phyloP scores from a whole-genome alignment of 2,888 invertebrate genomes.

The Drosophila limbata region DNA sequence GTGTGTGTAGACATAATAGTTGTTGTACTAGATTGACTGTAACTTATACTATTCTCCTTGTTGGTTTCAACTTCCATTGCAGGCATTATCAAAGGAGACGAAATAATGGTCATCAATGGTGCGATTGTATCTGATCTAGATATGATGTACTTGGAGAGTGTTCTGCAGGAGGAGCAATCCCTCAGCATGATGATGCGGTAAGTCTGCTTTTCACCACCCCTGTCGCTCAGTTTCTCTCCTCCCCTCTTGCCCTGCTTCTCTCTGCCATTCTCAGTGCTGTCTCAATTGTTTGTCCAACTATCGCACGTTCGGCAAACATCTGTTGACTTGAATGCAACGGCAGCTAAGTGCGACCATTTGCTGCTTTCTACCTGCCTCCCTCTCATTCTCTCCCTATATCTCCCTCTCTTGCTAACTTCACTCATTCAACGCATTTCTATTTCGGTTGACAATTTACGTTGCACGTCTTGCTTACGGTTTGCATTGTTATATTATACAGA shows the following conservation, averaged over 20 bases:
- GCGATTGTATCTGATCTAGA: constrained; percentile 99
- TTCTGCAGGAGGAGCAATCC: constrained; percentile 96
- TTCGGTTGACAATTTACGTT: constrained; percentile 42
- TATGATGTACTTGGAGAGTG: constrained; percentile 99
- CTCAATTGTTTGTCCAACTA: constrained; percentile 44
- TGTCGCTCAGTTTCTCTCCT: not conserved
- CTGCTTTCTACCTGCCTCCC: constrained; percentile 6
- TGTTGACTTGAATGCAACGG: constrained; percentile 43
- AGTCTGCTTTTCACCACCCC: constrained; percentile 41
- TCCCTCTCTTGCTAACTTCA: not conserved
- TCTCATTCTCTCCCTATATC: not conserved
- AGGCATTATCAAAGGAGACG: constrained; percentile 99
- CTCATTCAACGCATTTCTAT: constrained; percentile 27
- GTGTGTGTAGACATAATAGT: not conserved
- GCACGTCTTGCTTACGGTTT: constrained; percentile 21
- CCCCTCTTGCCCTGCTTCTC: not conserved
- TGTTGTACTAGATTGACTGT: constrained; percentile 10
- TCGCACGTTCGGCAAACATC: constrained; percentile 53
- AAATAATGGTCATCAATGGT: constrained; percentile 99
- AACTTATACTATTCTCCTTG: constrained; percentile 1
- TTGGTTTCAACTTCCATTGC: constrained; percentile 73
- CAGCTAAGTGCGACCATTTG: constrained; percentile 41
- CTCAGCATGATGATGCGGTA: constrained; percentile 98
- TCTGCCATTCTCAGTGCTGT: constrained; percentile 9
- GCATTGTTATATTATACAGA: constrained; percentile 59